These are phyloP conservation scores for Podarcis muralis DNA, from an alignment of 2,113 vertebrate species.

Conservation along the genomic window DNA sequence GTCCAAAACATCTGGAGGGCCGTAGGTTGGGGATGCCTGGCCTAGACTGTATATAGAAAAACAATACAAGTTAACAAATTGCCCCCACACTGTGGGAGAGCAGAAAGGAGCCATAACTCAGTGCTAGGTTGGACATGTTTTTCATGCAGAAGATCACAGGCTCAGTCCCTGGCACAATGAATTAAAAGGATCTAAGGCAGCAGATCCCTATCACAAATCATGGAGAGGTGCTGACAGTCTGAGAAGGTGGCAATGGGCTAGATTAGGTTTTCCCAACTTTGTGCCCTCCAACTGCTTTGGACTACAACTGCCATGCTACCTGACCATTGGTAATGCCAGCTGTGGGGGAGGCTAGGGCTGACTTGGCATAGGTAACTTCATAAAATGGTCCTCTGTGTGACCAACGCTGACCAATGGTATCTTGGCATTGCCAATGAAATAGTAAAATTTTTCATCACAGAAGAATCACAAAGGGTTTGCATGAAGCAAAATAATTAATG, in stretches of 20 bases:
- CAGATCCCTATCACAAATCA: not conserved
- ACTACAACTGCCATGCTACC: no score
- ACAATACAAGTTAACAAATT: not conserved
- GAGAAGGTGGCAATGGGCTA: not conserved
- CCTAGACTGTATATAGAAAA: not conserved
- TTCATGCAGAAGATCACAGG: no score
- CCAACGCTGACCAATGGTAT: not conserved
- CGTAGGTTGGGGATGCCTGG: no score
- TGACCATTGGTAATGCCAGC: no score
- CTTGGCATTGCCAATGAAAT: fast-evolving
- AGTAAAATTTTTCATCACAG: not conserved
- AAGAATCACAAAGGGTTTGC: not conserved
- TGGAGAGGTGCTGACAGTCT: not conserved
- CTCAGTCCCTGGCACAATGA: not conserved
- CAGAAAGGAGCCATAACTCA: no score
- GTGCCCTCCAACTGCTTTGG: not conserved
- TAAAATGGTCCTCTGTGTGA: not conserved
- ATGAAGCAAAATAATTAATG: not conserved
- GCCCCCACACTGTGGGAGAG: no score
- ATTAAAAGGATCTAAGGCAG: not conserved
- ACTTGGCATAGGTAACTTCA: not conserved
- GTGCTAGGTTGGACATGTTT: no score
- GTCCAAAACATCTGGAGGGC: no score
- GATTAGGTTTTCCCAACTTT: not conserved
- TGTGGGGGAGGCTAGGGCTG: no score